phyloP scores from a whole-genome alignment of 2,113 vertebrate genomes.

The Chelonoidis abingdonii region DNA sequence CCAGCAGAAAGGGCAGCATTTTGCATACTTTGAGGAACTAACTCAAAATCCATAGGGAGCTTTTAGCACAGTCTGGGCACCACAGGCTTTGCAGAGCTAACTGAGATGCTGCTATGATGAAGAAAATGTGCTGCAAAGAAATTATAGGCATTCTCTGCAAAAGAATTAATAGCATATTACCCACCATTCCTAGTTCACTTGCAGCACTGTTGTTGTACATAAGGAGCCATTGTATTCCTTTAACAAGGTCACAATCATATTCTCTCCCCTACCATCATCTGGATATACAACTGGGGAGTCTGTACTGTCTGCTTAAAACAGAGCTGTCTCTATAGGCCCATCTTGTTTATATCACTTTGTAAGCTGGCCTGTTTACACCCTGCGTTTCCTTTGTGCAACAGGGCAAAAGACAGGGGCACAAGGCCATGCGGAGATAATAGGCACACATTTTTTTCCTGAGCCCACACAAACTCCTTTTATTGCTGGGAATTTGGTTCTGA shows the following conservation, averaged over 20 bases:
- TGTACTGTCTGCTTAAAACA: neutral
- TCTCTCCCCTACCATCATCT: neutral
- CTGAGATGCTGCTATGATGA: neutral
- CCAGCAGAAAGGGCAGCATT: slow-evolving; percentile 53
- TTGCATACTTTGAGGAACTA: slow-evolving; percentile 29
- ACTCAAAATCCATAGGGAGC: slow-evolving; percentile 13
- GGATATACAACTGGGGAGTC: neutral
- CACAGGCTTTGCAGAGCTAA: neutral
- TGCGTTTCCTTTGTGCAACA: slow-evolving; percentile 39
- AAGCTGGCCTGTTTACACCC: slow-evolving; percentile 11
- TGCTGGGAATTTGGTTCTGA: slow-evolving; percentile 29
- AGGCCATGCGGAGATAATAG: neutral
- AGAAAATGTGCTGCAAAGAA: slow-evolving; percentile 21
- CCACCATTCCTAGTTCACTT: neutral
- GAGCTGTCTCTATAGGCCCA: neutral
- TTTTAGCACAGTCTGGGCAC: slow-evolving; percentile 9
- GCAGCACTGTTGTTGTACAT: neutral
- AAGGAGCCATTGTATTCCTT: neutral
- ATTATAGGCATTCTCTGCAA: neutral
- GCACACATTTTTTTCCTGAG: neutral
- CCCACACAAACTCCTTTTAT: neutral
- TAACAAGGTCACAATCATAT: neutral
- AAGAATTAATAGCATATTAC: neutral
- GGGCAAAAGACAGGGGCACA: slow-evolving; percentile 19
- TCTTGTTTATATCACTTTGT: slow-evolving; percentile 18